Evolutionary conservation across 2,888 invertebrate species (phyloP).

Genomic region (Drosophila mayaguana): DNA sequence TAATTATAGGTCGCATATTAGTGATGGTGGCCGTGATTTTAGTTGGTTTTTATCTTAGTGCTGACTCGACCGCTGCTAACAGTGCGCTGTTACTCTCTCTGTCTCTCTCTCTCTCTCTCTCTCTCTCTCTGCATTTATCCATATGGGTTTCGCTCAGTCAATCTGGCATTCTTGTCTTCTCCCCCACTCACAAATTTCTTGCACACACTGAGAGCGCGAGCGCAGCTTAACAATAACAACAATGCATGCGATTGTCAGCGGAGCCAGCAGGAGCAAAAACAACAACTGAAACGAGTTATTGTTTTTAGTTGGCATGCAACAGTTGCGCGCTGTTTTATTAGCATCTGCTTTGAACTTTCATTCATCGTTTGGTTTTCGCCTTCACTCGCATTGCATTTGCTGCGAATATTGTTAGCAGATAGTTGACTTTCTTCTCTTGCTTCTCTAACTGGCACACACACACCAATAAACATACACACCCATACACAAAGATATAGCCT

Average conservation of each 20-base stretch:
- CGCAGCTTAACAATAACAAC: conserved; percentile 44
- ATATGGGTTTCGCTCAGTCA: not conserved
- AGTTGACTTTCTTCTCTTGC: conserved; percentile 64
- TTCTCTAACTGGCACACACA: conserved; percentile 17
- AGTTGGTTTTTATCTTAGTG: conserved; percentile 35
- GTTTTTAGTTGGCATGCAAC: conserved; percentile 41
- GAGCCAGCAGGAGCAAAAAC: conserved; percentile 23
- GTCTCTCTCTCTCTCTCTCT: not conserved
- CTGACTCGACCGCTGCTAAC: conserved; percentile 42
- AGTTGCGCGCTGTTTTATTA: conserved; percentile 49
- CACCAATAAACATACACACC: not conserved
- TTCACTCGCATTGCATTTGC: conserved; percentile 48
- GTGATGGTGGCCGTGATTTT: conserved; percentile 34
- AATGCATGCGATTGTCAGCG: conserved; percentile 51
- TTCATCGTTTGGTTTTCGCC: conserved; percentile 42
- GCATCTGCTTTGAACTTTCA: conserved; percentile 66
- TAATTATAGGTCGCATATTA: conserved; percentile 55
- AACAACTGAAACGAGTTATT: conserved; percentile 62
- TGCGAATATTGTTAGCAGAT: conserved; percentile 40
- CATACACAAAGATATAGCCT: not conserved
- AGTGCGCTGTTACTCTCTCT: conserved; percentile 35
- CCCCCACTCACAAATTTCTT: conserved; percentile 8
- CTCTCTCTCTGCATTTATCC: not conserved
- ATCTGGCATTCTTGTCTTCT: conserved; percentile 2
- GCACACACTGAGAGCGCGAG: conserved; percentile 8